Percentiles rank a stretch among this genome's conserved stretches.
Conservation (phyloP, 2,113 vertebrate genomes). For the Leucopsar rothschildi region DNA sequence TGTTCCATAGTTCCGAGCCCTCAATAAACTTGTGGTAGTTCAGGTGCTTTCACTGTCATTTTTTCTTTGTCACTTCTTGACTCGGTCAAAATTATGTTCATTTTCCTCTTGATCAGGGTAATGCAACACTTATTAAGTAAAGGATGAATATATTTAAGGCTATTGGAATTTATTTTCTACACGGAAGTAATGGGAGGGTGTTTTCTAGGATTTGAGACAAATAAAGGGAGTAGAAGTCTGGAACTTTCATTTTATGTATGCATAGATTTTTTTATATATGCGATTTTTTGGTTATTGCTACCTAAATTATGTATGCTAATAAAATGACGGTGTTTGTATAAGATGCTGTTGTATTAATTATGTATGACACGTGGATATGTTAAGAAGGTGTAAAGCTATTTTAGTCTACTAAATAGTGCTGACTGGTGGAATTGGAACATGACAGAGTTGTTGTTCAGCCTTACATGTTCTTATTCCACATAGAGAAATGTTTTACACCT, state of each 20-base stretch:
- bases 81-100: background rate
- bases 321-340: background rate
- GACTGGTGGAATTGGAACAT: background rate
- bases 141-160: background rate
- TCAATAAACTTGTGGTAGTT: background rate
- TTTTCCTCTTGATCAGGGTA: background rate
- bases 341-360: background rate
- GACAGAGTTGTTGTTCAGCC: background rate
- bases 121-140: background rate
- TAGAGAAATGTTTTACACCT: background rate
- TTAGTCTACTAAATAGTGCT: background rate
- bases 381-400: background rate
- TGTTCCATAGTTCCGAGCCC: background rate
- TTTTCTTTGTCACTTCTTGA: background rate
- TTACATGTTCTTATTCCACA: background rate
- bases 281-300: background rate
- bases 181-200: background rate
- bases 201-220: background rate
- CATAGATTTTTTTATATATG: background rate
- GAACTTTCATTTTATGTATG: background rate
- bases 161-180: background rate
- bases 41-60: background rate
- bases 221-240: background rate
- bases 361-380: background rate
- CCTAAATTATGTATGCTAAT: background rate